phyloP scores from a whole-genome alignment of 2,113 vertebrate species.

The Xyliphius kryptos region DNA sequence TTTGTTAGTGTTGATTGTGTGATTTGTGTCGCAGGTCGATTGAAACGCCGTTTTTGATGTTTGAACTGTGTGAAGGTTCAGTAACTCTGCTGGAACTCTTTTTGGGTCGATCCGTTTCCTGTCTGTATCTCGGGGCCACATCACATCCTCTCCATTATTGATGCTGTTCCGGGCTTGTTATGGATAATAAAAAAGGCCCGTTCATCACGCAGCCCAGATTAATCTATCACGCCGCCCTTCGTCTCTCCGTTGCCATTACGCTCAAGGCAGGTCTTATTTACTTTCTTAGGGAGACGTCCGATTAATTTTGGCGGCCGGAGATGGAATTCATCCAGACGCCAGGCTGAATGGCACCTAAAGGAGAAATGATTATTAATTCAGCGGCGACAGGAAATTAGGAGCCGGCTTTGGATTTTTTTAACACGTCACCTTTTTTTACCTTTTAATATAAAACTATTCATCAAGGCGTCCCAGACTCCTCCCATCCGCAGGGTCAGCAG shows the following conservation, averaged over 20 bases:
- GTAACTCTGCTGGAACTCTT: neutral
- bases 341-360: constrained; percentile 37
- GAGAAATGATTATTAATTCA: constrained; percentile 46
- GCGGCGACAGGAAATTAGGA: constrained; percentile 44
- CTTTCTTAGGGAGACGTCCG: constrained; percentile 39
- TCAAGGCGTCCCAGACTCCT: neutral
- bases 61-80: too few relatives aligned
- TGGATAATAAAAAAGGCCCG: constrained; percentile 42
- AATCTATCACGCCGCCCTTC: constrained; percentile 38
- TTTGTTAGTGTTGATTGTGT: too few relatives aligned
- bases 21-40: too few relatives aligned
- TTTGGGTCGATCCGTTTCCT: too few relatives aligned
- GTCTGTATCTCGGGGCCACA: too few relatives aligned
- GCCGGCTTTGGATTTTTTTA: constrained; percentile 7
- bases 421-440: constrained; percentile 22
- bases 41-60: too few relatives aligned
- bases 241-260: constrained; percentile 35
- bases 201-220: constrained; percentile 42
- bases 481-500: too few relatives aligned
- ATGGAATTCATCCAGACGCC: constrained; percentile 32
- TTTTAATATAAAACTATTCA: constrained; percentile 24
- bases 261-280: constrained; percentile 44
- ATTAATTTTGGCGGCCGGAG: constrained; percentile 46
- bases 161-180: constrained; percentile 41
- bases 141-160: constrained; percentile 35